These are phyloP conservation scores for Cyprinodon tularosa DNA, from an alignment of 2,113 vertebrate species.

Conservation along the genomic window DNA sequence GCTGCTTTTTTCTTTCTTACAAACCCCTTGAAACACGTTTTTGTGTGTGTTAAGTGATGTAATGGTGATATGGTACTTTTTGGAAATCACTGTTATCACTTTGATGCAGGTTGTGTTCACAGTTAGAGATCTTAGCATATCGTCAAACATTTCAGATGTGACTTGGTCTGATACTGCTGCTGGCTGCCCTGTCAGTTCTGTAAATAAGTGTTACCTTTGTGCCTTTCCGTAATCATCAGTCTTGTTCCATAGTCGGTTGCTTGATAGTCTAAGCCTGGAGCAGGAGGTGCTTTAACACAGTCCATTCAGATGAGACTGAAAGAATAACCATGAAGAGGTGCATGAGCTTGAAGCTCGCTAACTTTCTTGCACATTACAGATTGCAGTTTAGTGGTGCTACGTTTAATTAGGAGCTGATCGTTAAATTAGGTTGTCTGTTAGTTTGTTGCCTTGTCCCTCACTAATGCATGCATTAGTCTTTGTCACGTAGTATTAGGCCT, in stretches of 20 bases:
- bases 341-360: slow-evolving; percentile 44
- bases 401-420: slow-evolving; percentile 24
- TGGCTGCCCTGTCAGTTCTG: slow-evolving; percentile 21
- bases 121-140: neutral
- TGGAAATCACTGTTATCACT: neutral
- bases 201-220: slow-evolving; percentile 49
- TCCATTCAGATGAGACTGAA: slow-evolving; percentile 28
- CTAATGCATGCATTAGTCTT: slow-evolving; percentile 26
- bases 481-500: slow-evolving; percentile 4
- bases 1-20: neutral
- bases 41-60: neutral
- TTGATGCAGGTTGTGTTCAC: neutral
- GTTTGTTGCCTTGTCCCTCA: slow-evolving; percentile 18
- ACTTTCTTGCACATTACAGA: slow-evolving; percentile 39
- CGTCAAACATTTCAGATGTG: slow-evolving; percentile 19
- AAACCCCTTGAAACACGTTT: neutral
- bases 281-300: slow-evolving; percentile 26
- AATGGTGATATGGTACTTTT: neutral
- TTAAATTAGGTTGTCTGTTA: slow-evolving; percentile 27
- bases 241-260: slow-evolving; percentile 19
- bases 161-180: slow-evolving; percentile 10
- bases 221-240: slow-evolving; percentile 55
- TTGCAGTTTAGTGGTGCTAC: slow-evolving; percentile 43
- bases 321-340: slow-evolving; percentile 31
- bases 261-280: slow-evolving; percentile 31